Evolutionary conservation across 2,113 vertebrate genomes (phyloP), one percentile per base, ranked within the genome.

Genomic region (Tauraco erythrolophus): DNA sequence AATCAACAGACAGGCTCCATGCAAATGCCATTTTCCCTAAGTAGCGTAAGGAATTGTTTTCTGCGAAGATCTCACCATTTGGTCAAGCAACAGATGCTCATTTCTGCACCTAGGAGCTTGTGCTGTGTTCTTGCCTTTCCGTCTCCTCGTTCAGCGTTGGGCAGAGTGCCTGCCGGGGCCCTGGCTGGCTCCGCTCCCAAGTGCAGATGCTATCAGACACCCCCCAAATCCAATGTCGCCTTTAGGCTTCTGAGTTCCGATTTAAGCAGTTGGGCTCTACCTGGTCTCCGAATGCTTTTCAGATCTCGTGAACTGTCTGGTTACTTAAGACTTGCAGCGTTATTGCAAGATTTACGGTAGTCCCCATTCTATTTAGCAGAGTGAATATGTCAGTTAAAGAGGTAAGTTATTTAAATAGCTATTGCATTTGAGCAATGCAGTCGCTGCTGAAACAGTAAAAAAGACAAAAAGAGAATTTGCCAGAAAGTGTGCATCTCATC

Each of bases 181-280:
- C 50, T 75, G n/a, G 25, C 46, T 33, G 66, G 24, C 78, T 57
- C 41, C 3, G 1, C 39, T 89, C 24, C 35, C 6, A 1, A 33
- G 39, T 14, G 2, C 37, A 41, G 72, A 2, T 5, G 7, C 56
- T 31, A 1, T 15, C 18, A 41, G 35, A 28, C 22, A 23, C 15
- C 50, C 68, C 33, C 62, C 41, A 79, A 19, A 76, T 30, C 58
- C 0, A 0, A 10, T 5, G 28, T 51, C 2, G 2, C 13, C 21
- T 46, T 15, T 54, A 51, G 45, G 37, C 28, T 39, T 53, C 19
- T 7, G 50, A 16, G 37, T 22, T 80, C 23, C 19, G 14, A 19
- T 65, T 25, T 7, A 35, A 46, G 27, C 27, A n/a, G 7, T 37
- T 0, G 0, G 19, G 37, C 50, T 85, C 24, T 82, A 3, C 27